Evolutionary conservation across 2,888 invertebrate genomes (phyloP).

Genomic region (Trissolcus japonicus): DNA sequence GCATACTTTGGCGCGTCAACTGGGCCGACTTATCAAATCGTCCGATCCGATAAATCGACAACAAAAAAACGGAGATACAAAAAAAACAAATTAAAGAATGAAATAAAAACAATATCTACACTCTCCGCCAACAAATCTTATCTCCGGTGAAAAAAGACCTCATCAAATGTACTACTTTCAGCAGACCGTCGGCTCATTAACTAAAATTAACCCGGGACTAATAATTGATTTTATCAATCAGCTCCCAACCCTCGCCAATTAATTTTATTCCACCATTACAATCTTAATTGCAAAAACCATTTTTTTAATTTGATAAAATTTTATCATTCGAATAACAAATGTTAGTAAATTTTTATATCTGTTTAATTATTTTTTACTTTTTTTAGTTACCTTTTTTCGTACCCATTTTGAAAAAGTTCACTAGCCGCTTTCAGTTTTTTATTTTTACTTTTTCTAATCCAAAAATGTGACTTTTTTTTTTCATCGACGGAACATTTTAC

Average conservation of each 20-base stretch:
- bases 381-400: no score
- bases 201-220: slow-evolving; percentile 9
- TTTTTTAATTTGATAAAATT: slow-evolving; percentile 17
- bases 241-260: slow-evolving; percentile 11
- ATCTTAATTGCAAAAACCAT: slow-evolving; percentile 23
- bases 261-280: no score
- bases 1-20: not conserved
- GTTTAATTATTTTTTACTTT: no score
- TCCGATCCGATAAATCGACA: slow-evolving; percentile 4
- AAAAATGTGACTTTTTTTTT: no score
- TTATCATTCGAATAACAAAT: no score
- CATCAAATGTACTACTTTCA: not conserved
- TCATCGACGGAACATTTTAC: not conserved
- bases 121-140: no score
- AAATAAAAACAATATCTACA: no score
- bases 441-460: no score
- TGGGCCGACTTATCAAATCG: slow-evolving; percentile 3
- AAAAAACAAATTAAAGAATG: not conserved
- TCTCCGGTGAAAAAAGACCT: not conserved
- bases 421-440: no score
- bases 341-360: no score
- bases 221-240: slow-evolving; percentile 29
- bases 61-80: not conserved
- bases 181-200: slow-evolving; percentile 5
- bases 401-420: no score